Conservation (phyloP, 2,888 invertebrate genomes). For the Galerucella pusilla region DNA sequence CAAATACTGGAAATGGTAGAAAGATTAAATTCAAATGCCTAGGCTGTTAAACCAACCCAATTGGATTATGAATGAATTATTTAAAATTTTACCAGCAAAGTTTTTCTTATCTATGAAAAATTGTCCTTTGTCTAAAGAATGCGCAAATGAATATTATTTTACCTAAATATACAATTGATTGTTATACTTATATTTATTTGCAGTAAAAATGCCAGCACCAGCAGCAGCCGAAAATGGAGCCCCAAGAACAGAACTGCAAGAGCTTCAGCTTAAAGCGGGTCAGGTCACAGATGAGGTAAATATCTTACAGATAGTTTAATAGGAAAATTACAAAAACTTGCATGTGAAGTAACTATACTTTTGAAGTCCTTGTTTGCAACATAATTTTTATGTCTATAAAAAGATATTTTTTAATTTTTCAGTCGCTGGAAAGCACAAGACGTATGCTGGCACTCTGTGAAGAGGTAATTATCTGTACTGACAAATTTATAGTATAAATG, state of each 20-base stretch:
- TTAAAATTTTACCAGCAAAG: too few relatives aligned
- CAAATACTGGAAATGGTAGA: too few relatives aligned
- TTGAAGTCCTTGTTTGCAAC: too few relatives aligned
- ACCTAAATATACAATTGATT: not conserved
- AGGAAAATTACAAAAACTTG: not conserved
- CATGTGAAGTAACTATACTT: too few relatives aligned
- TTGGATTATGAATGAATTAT: too few relatives aligned
- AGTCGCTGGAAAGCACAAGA: conserved; percentile 92
- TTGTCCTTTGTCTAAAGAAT: too few relatives aligned
- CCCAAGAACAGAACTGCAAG: conserved; percentile 88
- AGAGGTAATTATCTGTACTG: conserved; percentile 77
- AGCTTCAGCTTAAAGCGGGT: conserved; percentile 85
- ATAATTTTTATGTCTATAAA: conserved; percentile 14
- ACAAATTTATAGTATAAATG: conserved; percentile 22
- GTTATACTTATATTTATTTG: conserved; percentile 25
- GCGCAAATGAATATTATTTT: not conserved
- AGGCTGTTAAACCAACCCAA: too few relatives aligned
- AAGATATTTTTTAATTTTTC: conserved; percentile 65
- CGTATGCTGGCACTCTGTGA: conserved; percentile 93
- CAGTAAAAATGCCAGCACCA: conserved; percentile 70
- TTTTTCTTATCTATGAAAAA: too few relatives aligned
- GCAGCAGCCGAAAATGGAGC: conserved; percentile 73
- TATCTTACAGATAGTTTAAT: not conserved
- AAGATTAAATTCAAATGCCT: too few relatives aligned
- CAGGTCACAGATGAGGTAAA: conserved; percentile 91